Conservation (phyloP, 1,140 invertebrate genomes). For the Aphelenchoides fujianensis region DNA sequence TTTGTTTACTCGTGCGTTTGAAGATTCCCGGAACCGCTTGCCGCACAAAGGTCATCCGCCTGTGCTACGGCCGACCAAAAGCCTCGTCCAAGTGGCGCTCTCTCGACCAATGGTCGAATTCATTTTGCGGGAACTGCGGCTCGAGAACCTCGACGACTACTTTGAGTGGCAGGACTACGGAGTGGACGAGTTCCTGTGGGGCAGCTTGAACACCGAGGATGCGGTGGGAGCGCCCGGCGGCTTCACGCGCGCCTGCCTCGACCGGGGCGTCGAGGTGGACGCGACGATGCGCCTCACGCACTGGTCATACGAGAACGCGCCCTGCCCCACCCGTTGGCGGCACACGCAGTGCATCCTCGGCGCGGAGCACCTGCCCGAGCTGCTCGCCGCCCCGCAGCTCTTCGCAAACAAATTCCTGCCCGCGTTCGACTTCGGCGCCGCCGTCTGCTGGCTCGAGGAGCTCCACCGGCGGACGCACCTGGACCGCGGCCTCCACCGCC, state of each 20-base stretch:
- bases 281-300: too few relatives aligned
- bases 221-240: slow-evolving; percentile 11
- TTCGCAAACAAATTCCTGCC: slow-evolving; percentile 28
- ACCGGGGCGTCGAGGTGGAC: too few relatives aligned
- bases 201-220: slow-evolving; percentile 3
- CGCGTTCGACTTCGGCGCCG: slow-evolving; percentile 2
- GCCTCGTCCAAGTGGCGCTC: slow-evolving; percentile 7
- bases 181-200: slow-evolving; percentile 18
- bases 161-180: slow-evolving; percentile 12
- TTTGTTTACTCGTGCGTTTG: neutral
- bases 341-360: slow-evolving; percentile 8
- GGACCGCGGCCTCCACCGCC: slow-evolving; percentile 1
- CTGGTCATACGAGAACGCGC: neutral
- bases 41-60: neutral
- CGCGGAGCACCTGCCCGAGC: slow-evolving; percentile 1
- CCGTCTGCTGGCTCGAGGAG: slow-evolving; percentile 10
- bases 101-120: slow-evolving; percentile 14
- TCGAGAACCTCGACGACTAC: slow-evolving; percentile 3
- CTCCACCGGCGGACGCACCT: slow-evolving; percentile 19
- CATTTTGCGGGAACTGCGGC: slow-evolving; percentile 19
- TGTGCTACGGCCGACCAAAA: neutral
- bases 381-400: slow-evolving; percentile 4
- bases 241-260: slow-evolving; percentile 23
- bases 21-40: neutral
- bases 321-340: neutral